Evolutionary conservation across 2,113 vertebrate species (phyloP).

Genomic region (Perca fluviatilis): DNA sequence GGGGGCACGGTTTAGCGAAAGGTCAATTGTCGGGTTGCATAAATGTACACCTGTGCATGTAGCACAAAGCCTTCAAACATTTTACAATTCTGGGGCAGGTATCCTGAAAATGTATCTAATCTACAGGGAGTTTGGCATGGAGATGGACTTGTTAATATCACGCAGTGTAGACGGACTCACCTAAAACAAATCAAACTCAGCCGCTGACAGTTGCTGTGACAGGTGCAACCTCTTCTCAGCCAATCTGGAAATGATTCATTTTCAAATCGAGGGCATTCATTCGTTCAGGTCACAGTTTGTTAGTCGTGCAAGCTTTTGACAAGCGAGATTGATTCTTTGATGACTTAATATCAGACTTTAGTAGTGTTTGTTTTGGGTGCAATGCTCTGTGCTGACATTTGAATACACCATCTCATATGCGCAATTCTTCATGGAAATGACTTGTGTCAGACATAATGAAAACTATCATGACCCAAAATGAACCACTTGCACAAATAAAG

Average conservation of each 20-base stretch:
- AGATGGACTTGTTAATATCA: conserved; percentile 28
- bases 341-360: conserved; percentile 10
- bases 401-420: conserved; percentile 25
- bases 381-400: conserved; percentile 29
- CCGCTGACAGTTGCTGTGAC: conserved; percentile 12
- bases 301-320: conserved; percentile 1
- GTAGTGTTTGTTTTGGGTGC: conserved; percentile 47
- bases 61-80: background rate
- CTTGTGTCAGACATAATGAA: conserved; percentile 32
- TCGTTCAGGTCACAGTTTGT: conserved; percentile 17
- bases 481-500: conserved; percentile 33
- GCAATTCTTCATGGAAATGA: conserved; percentile 31
- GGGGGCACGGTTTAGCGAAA: background rate
- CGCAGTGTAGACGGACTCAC: conserved; percentile 38
- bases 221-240: conserved; percentile 15
- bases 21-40: background rate
- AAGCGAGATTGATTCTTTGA: conserved; percentile 18
- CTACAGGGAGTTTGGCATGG: conserved; percentile 50
- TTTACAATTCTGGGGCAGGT: background rate
- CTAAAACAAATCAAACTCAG: conserved; percentile 3
- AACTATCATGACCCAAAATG: conserved; percentile 38
- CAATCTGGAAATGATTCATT: background rate
- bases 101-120: background rate
- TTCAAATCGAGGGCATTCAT: background rate
- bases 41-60: background rate